These are phyloP conservation scores for Oryctes rhinoceros DNA, from an alignment of 1,140 invertebrate genomes.

Conservation along the genomic window DNA sequence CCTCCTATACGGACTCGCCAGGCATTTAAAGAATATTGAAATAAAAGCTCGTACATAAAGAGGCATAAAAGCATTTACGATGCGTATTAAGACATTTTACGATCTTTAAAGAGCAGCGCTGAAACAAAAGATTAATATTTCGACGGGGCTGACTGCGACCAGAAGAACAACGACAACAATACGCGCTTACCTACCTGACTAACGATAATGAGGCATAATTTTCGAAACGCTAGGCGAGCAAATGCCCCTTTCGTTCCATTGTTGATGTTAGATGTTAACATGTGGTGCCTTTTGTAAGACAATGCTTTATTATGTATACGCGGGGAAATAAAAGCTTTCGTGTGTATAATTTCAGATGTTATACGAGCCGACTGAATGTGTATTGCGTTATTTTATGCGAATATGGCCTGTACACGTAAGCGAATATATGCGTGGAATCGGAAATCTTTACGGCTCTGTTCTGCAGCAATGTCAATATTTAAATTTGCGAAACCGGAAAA, in stretches of 20 bases:
- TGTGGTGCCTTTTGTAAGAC: constrained; percentile 2
- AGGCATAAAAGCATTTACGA: constrained; percentile 14
- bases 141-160: background rate
- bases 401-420: background rate
- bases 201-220: constrained; percentile 15
- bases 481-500: too few species aligned
- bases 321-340: background rate
- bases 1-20: background rate
- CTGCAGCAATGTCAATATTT: too few species aligned
- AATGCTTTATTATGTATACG: constrained; percentile 8
- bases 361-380: background rate
- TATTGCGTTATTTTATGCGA: background rate
- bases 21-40: constrained; percentile 10
- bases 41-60: background rate
- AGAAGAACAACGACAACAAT: background rate
- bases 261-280: constrained; percentile 7
- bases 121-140: constrained; percentile 16
- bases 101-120: constrained; percentile 8
- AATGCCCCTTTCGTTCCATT: background rate
- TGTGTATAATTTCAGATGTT: constrained; percentile 2
- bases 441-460: too few species aligned
- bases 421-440: background rate
- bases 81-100: constrained; percentile 1
- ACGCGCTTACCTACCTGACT: constrained; percentile 11
- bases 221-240: constrained; percentile 8